phyloP scores from a whole-genome alignment of 2,888 invertebrate genomes.

The Drosophila antonietae region DNA sequence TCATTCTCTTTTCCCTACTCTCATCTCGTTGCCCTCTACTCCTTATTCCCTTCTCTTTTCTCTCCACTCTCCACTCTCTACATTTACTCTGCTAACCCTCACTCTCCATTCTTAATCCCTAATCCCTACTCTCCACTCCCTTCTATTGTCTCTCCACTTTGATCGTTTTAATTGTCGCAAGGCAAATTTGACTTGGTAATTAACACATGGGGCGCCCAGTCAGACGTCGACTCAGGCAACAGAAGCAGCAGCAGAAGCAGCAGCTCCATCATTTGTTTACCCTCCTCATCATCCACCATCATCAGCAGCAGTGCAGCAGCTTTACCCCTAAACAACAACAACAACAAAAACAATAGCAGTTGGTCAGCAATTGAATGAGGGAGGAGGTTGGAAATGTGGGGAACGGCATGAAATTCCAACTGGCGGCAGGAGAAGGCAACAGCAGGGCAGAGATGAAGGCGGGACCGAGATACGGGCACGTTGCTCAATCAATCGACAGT shows the following conservation, averaged over 20 bases:
- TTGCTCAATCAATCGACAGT: constrained; percentile 38
- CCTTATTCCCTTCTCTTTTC: background rate
- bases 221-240: constrained; percentile 14
- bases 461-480: constrained; percentile 6
- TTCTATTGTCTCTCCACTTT: background rate
- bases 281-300: background rate
- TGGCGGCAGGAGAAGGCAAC: background rate
- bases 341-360: constrained; percentile 9
- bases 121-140: background rate
- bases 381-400: constrained; percentile 12
- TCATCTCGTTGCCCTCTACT: background rate
- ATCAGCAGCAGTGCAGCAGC: background rate
- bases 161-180: constrained; percentile 70
- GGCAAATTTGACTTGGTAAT: constrained; percentile 76
- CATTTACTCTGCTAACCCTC: too few relatives aligned
- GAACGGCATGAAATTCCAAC: constrained; percentile 6
- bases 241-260: constrained; percentile 13
- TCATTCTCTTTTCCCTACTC: too few relatives aligned
- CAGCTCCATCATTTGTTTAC: background rate
- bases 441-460: background rate
- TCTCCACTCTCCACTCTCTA: background rate
- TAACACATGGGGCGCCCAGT: constrained; percentile 63
- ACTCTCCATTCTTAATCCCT: too few relatives aligned
- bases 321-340: constrained; percentile 11
- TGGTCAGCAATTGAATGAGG: constrained; percentile 23